Base-by-base conservation (phyloP, 2,888 invertebrate species). In the Synergus laeviventris region DNA sequence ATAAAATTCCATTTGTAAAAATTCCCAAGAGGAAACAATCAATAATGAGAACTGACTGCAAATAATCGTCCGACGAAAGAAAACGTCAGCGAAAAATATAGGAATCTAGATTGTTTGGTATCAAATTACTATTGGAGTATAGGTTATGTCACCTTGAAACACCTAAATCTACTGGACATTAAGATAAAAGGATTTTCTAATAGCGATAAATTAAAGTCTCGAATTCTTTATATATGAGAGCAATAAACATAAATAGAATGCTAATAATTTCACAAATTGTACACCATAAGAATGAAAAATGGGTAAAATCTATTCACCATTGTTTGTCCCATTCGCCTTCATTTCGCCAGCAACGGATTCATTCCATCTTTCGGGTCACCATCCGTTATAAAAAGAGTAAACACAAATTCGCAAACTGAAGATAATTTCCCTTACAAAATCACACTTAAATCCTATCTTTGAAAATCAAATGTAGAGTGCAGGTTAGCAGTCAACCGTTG, bases 301-400 rank as follows among this genome's bases (percentile, higher is more conserved):
- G 16, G 16, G 31, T 74, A 77, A 74, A 76, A 76, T 70, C 81
- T 83, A 85, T 83, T 90, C 87, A 91, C 90, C 90, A 90, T 91
- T 91, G 82, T 91, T 91, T 83, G 90, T 90, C 82, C 91, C 91
- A 90, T 91, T 91, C 84, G 91, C 90, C 89, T 91, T 90, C 91
- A 90, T 91, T 86, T 86, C 84, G 80, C 79, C 82, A 80, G 84
- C 85, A 83, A 84, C 85, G 85, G 84, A 84, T 83, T 88, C 89
- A 89, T 88, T 87, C 89, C 89, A 88, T 86, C 83, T 82, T 85
- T 84, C 83, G 79, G 84, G 79, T 81, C 82, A 79, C 82, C 82
- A 81, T 81, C 81, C 81, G 79, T 78, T 73, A 82, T 79, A 82
- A 31, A 31, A 31, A 80, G 54, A 82, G 74, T 74, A 31, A 24